Evolutionary conservation across 1,140 invertebrate genomes (phyloP), one percentile per base, ranked within the genome.

Genomic region (Thereuonema tuberculata): DNA sequence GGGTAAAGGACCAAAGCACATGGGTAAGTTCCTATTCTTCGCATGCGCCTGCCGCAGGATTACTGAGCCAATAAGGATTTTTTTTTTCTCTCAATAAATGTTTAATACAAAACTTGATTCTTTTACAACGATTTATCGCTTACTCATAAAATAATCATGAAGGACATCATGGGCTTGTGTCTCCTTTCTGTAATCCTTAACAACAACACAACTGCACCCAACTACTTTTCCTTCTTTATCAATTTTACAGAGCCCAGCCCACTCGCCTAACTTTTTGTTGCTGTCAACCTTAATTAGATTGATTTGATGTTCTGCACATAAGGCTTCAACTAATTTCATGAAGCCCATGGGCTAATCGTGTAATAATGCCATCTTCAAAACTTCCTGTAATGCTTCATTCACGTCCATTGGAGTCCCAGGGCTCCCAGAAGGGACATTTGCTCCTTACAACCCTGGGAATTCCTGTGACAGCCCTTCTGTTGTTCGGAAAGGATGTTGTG

Each of bases 291-390:
- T 93, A 60, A 99, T 87, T 31, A 99, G 76, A 58, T 93, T 91
- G 72, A 99, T 99, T 72, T 92, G 84, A 77, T 99, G 96, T 76
- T 99, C 93, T 60, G 92, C 89, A 79, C 97, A 99, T 24, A 99
- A 81, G 48, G 93, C 95, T 72, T 96, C 91, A n/a, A 99, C 91
- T 26, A 99, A 78, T 73, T 78, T 98, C 93, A 67, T 97, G 93
- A 48, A 99, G 81, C 64, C 97, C 97, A 74, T 93, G 85, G 20
- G 93, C 87, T 43, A 99, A 74, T 95, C 93, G 69, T 92, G 87
- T 66, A 94, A 92, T 26, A 98, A 78, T 31, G 96, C 86, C 64
- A 85, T 92, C 76, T 98, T 98, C 52, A 99, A 77, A 43, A 98
- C 95, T 77, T 97, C 92, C 75, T 98, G 94, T 1, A 99, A 78